Percentiles rank a stretch among this genome's conserved stretches.
These are phyloP conservation scores for Macrotrachela quadricornifera DNA, from an alignment of 1,140 invertebrate species.

Conservation along the genomic window DNA sequence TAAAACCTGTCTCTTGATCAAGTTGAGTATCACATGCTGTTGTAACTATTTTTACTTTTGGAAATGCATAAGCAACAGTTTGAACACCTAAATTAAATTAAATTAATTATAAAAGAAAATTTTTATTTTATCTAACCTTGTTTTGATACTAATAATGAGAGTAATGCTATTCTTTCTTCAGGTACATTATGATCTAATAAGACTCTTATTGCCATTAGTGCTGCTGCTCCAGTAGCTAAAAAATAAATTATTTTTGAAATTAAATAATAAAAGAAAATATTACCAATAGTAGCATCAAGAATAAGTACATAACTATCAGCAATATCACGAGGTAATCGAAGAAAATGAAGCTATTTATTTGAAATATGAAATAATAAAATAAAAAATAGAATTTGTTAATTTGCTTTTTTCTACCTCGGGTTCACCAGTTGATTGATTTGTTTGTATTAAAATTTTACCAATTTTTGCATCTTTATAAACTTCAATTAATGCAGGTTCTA, in stretches of 20 bases:
- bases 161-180: constrained; percentile 74
- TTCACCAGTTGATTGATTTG: constrained; percentile 65
- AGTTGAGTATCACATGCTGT: constrained; percentile 86
- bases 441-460: constrained; percentile 96
- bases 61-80: constrained; percentile 92
- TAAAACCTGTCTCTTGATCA: constrained; percentile 79
- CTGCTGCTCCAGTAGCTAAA: constrained; percentile 78
- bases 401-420: constrained; percentile 19
- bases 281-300: constrained; percentile 69
- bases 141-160: constrained; percentile 83
- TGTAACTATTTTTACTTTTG: constrained; percentile 79
- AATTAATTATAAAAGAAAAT: too few species aligned
- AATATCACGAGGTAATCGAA: constrained; percentile 84
- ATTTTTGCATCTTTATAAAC: constrained; percentile 91
- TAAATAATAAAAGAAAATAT: too few species aligned
- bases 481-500: constrained; percentile 91
- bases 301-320: constrained; percentile 86
- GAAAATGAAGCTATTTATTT: constrained; percentile 56
- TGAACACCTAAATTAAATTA: constrained; percentile 86
- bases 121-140: too few species aligned
- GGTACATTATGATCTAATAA: constrained; percentile 87
- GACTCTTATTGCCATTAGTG: constrained; percentile 95
- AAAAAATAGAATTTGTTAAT: background rate
- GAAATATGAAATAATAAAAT: background rate
- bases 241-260: too few species aligned